These are phyloP conservation scores for Glossophaga mutica DNA, from an alignment of 2,797 vertebrate species.

Conservation along the genomic window DNA sequence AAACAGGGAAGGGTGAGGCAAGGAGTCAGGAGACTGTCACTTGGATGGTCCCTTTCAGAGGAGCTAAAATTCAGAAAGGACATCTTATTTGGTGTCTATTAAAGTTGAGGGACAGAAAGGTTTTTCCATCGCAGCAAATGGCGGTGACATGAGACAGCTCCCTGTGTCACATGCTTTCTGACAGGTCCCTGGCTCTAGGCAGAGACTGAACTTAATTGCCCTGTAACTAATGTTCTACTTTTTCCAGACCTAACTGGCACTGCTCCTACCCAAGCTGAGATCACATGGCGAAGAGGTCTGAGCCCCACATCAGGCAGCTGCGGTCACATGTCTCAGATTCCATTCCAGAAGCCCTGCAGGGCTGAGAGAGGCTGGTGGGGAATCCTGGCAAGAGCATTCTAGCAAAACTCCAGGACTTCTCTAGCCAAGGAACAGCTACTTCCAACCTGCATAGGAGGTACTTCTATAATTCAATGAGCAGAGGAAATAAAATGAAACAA, in stretches of 20 bases:
- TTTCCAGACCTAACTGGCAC: constrained; percentile 44
- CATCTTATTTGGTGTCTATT: not conserved
- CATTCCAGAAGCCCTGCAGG: constrained; percentile 16
- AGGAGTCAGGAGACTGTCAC: not conserved
- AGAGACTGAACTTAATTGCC: not conserved
- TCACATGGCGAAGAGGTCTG: constrained; percentile 38
- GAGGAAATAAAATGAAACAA: not conserved
- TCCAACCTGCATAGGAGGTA: not conserved
- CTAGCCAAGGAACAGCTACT: not conserved
- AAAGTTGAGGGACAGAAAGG: not conserved
- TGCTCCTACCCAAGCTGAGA: not conserved
- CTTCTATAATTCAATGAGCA: not conserved
- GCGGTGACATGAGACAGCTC: not conserved
- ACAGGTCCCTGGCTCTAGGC: not conserved
- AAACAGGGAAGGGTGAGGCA: not conserved
- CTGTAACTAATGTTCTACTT: constrained; percentile 33
- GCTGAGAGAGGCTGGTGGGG: not conserved
- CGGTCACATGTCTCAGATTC: constrained; percentile 55
- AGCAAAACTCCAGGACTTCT: not conserved
- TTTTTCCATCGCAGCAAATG: not conserved
- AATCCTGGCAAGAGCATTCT: not conserved
- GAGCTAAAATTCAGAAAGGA: not conserved
- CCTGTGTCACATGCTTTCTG: not conserved
- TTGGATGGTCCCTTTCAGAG: not conserved
- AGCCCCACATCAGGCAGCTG: not conserved